Conservation (phyloP, 2,797 vertebrate species). For the Peromyscus eremicus region DNA sequence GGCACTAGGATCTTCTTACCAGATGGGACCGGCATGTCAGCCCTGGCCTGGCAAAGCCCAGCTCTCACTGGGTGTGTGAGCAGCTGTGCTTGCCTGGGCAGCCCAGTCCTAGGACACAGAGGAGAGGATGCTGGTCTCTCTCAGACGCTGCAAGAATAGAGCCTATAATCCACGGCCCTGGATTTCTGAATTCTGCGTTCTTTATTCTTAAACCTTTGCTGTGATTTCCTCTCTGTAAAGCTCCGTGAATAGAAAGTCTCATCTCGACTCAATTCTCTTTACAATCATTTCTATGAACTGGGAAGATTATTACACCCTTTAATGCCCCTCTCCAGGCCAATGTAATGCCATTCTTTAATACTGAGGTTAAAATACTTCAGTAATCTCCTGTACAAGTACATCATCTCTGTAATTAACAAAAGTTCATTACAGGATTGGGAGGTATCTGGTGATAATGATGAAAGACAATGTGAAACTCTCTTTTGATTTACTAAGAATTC, state of each 20-base stretch:
- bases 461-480: not conserved
- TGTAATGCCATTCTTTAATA: constrained; percentile 22
- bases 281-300: not conserved
- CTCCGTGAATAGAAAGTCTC: constrained; percentile 7
- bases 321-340: not conserved
- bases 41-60: not conserved
- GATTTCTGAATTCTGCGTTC: not conserved
- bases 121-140: not conserved
- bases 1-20: not conserved
- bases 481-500: not conserved
- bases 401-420: not conserved
- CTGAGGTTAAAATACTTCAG: constrained; percentile 29
- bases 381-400: constrained; percentile 42
- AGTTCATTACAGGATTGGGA: not conserved
- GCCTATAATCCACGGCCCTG: not conserved
- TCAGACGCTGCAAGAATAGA: not conserved
- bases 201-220: not conserved
- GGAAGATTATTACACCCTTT: not conserved
- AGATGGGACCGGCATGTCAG: not conserved
- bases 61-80: not conserved
- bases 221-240: not conserved
- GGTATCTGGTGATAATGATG: not conserved
- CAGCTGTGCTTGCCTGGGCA: rapidly evolving
- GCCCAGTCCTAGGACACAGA: not conserved
- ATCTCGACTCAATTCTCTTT: not conserved